Evolutionary conservation across 1,140 invertebrate species (phyloP), one percentile per base, ranked within the genome.

Genomic region (Hylyphantes graminicola): DNA sequence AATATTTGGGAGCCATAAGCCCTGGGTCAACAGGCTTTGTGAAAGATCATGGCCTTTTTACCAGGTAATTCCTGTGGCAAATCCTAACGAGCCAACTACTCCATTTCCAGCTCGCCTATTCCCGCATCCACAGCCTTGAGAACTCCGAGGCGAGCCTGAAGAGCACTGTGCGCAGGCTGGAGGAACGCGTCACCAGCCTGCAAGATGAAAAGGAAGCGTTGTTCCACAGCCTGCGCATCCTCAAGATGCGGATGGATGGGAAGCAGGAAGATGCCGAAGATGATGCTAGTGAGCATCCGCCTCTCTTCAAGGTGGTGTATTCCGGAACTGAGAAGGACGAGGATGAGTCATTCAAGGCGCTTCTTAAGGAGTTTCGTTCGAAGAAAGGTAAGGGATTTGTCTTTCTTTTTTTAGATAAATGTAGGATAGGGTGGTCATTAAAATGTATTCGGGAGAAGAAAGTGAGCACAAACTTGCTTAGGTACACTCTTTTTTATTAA

Each of bases 151-250:
- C 78, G 11, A 85, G 64, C 53, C 77, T 86, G 67, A 80, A 85
- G 68, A 85, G 75, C 12, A 86, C 87, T 9, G 67, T 86, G 19
- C 79, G 72, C 35, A 78, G 85, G 15, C 53, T 87, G 48, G 86
- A 87, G 55, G 51, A 53, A 7, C 75, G 86, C n/a, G 70, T 86
- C 6, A 7, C 84, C 15, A 63, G 64, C 15, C 50, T 86, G 17
- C 55, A 85, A 48, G 87, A 87, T 9, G 87, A 87, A 73, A 80
- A 83, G 15, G 86, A 87, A 54, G 86, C 81, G 48, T 57, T 87
- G 0, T n/a, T 85, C 3, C 80, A 87, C 53, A 84, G 74, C 9
- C 19, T 87, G 50, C 65, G 85, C 19, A 73, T 85, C 5, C 57
- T 87, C 57, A 70, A 84, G n/a, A 77, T 68, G 12, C 63, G 80